Percentiles rank a stretch among this genome's conserved stretches.
phyloP scores from a whole-genome alignment of 2,113 vertebrate genomes.

The human (Homo sapiens) region DNA sequence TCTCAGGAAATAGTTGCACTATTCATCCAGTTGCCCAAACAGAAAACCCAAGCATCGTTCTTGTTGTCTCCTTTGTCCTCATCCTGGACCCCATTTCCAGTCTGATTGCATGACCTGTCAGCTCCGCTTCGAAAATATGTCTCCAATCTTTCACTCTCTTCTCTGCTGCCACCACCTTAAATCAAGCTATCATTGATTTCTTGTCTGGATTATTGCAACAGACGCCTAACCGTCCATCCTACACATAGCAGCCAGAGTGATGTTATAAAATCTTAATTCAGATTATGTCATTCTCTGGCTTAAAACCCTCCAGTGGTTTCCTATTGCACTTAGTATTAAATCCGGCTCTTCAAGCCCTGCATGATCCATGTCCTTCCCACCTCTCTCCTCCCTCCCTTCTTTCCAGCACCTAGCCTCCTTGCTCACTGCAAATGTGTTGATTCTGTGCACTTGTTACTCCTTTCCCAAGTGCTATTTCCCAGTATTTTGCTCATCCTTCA shows the following conservation, averaged over 20 bases:
- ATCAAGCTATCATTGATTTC: conserved; percentile 69
- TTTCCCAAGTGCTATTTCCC: neutral
- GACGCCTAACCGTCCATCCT: conserved; percentile 53
- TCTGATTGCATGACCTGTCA: neutral
- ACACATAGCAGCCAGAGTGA: conserved; percentile 12
- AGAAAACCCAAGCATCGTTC: neutral
- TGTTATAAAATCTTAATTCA: conserved; percentile 75
- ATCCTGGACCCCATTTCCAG: neutral
- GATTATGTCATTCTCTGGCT: conserved; percentile 65
- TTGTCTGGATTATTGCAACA: conserved; percentile 65
- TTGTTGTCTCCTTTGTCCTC: neutral
- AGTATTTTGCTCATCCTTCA: neutral
- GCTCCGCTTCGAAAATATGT: neutral
- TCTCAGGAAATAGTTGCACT: neutral
- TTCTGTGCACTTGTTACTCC: neutral
- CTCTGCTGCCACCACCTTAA: conserved; percentile 43
- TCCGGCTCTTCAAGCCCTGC: neutral
- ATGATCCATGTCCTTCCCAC: neutral
- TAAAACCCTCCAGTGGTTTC: conserved; percentile 57
- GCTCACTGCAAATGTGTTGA: neutral
- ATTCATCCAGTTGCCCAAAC: neutral
- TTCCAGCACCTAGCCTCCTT: neutral
- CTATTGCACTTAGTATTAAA: conserved; percentile 22
- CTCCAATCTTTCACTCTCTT: conserved; percentile 11
- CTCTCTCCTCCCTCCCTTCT: neutral